These are phyloP conservation scores for Tetramorium simillimum DNA, from an alignment of 1,140 invertebrate genomes.

Conservation along the genomic window DNA sequence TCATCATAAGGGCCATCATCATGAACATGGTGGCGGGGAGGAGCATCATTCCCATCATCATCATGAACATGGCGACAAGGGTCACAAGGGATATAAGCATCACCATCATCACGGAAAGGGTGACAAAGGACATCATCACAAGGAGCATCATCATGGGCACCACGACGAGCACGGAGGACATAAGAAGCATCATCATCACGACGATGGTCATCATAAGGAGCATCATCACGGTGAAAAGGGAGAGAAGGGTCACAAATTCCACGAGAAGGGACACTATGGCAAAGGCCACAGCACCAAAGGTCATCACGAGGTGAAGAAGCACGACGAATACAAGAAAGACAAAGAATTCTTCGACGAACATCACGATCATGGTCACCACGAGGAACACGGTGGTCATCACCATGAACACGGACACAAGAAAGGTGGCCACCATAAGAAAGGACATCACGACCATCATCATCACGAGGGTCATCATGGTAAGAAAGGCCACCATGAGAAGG, in stretches of 20 bases:
- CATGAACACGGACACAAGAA: constrained; percentile 90
- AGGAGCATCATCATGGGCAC: constrained; percentile 88
- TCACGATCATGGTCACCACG: constrained; percentile 92
- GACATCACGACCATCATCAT: constrained; percentile 89
- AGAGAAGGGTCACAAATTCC: constrained; percentile 89
- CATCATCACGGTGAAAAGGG: constrained; percentile 88
- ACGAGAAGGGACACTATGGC: constrained; percentile 88
- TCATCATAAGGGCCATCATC: too few relatives aligned
- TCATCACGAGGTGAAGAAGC: constrained; percentile 89
- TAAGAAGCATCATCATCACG: constrained; percentile 90
- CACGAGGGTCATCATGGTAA: constrained; percentile 88
- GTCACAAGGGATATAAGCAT: constrained; percentile 87
- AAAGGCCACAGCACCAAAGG: constrained; percentile 90
- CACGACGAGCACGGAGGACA: constrained; percentile 88
- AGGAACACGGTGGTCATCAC: constrained; percentile 92
- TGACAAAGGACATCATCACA: constrained; percentile 89
- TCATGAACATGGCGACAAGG: constrained; percentile 81
- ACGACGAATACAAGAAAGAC: constrained; percentile 90
- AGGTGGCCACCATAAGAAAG: constrained; percentile 91
- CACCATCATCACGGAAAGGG: constrained; percentile 89
- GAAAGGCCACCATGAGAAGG: constrained; percentile 87
- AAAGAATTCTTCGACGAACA: constrained; percentile 92
- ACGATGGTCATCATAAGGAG: constrained; percentile 88
- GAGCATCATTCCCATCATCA: constrained; percentile 87
- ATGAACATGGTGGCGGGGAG: constrained; percentile 86